Percentiles rank a stretch among this genome's conserved stretches.
Conservation (phyloP, 1,140 invertebrate species). For the Hesperophylax magnus region DNA sequence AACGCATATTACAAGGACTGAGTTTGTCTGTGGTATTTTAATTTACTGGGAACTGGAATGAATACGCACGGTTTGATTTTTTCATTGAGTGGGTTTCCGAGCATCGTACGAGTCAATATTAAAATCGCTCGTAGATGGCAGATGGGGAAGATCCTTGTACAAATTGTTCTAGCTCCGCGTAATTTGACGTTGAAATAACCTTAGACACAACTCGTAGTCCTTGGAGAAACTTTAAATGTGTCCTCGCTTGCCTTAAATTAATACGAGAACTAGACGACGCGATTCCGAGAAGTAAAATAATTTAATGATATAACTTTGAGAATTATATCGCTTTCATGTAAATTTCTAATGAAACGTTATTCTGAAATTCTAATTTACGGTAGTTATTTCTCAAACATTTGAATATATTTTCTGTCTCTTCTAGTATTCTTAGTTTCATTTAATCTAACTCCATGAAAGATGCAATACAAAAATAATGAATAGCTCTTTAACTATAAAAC, state of each 20-base stretch:
- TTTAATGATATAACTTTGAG: conserved; percentile 30
- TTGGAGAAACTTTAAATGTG: conserved; percentile 3
- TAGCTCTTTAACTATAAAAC: too few relatives aligned
- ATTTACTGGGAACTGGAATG: too few relatives aligned
- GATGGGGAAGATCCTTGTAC: too few relatives aligned
- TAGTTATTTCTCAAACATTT: conserved; percentile 2
- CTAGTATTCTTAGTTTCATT: background rate
- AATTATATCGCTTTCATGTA: conserved; percentile 20
- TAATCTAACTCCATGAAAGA: background rate
- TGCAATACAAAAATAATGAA: background rate
- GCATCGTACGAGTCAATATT: too few relatives aligned
- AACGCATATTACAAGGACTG: too few relatives aligned
- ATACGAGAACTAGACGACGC: conserved; percentile 1
- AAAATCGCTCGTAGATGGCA: too few relatives aligned
- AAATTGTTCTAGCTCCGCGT: background rate
- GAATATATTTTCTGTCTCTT: background rate
- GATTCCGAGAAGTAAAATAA: conserved; percentile 19
- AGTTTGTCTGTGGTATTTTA: too few relatives aligned
- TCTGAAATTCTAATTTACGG: background rate
- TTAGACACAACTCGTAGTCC: background rate
- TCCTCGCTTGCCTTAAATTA: conserved; percentile 1
- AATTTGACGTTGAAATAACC: conserved; percentile 14
- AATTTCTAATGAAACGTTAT: conserved; percentile 17
- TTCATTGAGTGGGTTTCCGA: too few relatives aligned
- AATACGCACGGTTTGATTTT: too few relatives aligned